Evolutionary conservation across 1,140 invertebrate species (phyloP).

Genomic region (Drosophila lacteicornis): DNA sequence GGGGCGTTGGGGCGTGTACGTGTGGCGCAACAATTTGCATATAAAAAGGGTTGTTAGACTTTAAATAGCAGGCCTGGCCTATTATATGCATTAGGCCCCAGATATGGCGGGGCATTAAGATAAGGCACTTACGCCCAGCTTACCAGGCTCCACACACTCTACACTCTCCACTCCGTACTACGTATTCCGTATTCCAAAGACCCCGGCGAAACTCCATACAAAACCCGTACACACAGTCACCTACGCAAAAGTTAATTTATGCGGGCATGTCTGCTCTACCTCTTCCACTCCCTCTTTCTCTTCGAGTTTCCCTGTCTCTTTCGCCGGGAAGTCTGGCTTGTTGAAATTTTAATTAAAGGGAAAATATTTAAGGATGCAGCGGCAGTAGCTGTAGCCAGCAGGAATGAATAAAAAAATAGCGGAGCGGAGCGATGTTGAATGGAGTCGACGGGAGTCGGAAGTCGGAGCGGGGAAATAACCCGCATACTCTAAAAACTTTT

Average conservation of each 20-base stretch:
- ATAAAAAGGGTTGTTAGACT: conserved; percentile 83
- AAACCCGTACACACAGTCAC: conserved; percentile 20
- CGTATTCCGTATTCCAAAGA: conserved; percentile 24
- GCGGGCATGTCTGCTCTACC: conserved; percentile 55
- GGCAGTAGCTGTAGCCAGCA: conserved; percentile 21
- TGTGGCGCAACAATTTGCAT: conserved; percentile 81
- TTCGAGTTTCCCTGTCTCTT: conserved; percentile 7
- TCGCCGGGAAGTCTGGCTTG: conserved; percentile 48
- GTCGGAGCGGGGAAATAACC: conserved; percentile 25
- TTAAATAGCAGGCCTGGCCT: conserved; percentile 78
- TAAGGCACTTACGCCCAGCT: conserved; percentile 79
- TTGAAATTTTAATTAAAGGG: conserved; percentile 81
- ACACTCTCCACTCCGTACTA: background rate
- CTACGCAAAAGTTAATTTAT: conserved; percentile 79
- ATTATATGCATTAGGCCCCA: conserved; percentile 80
- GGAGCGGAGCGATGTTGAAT: conserved; percentile 33
- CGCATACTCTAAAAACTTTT: conserved; percentile 52
- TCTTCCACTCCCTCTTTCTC: background rate
- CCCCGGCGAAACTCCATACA: conserved; percentile 24
- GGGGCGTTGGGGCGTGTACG: conserved; percentile 63
- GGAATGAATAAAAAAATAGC: conserved; percentile 29
- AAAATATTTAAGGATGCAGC: conserved; percentile 69
- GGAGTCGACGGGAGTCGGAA: conserved; percentile 17
- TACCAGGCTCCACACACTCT: conserved; percentile 40
- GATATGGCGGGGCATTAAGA: conserved; percentile 79